Evolutionary conservation across 2,113 vertebrate genomes (phyloP).

Genomic region (Mustela lutreola): DNA sequence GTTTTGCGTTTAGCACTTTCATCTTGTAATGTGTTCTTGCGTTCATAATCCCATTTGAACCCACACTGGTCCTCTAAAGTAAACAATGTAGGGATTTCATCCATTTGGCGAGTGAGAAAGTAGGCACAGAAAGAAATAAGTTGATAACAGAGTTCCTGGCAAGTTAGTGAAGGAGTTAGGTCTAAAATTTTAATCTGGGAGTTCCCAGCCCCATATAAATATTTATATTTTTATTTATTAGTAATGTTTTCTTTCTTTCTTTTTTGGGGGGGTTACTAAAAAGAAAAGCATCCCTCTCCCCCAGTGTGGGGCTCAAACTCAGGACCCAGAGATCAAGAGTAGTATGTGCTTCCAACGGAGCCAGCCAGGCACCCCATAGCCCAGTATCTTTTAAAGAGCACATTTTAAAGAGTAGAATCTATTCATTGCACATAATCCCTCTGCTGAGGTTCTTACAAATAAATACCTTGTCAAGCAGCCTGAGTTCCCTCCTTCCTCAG

Average conservation of each 20-base stretch:
- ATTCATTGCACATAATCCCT: neutral
- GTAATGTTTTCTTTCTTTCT: neutral
- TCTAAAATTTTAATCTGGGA: neutral
- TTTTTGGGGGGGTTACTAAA: no score
- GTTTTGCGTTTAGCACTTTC: neutral
- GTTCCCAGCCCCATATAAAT: neutral
- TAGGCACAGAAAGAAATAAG: neutral
- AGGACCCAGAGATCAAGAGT: neutral
- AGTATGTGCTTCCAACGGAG: neutral
- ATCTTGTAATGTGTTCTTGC: slow-evolving; percentile 1
- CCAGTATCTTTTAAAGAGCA: neutral
- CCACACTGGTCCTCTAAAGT: neutral
- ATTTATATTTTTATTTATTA: neutral
- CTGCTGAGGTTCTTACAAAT: slow-evolving; percentile 43
- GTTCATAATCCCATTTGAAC: slow-evolving; percentile 9
- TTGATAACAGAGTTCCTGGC: neutral
- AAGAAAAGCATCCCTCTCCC: no score
- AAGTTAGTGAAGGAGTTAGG: neutral
- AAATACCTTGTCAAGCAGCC: neutral
- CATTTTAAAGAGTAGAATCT: slow-evolving; percentile 47
- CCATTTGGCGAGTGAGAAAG: neutral
- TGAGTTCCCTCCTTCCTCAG: neutral
- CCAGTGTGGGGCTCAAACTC: neutral
- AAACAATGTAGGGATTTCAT: neutral
- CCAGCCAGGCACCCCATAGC: neutral